Evolutionary conservation across 2,113 vertebrate species (phyloP), one percentile per base, ranked within the genome.

Genomic region (Microtus richardsoni): DNA sequence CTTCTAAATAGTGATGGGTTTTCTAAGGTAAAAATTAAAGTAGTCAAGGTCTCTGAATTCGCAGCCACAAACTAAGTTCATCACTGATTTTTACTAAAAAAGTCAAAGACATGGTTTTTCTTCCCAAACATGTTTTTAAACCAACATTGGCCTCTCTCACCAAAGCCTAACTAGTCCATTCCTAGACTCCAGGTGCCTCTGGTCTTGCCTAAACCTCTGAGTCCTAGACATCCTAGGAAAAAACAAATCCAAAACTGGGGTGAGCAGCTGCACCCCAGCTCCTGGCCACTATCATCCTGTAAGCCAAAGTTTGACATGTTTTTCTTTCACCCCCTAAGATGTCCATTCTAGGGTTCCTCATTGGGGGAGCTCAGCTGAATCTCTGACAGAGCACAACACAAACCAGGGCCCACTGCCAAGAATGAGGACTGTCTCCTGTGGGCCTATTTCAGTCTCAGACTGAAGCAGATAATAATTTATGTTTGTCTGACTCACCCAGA

Each of bases 391-490:
- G 41, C 52, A n/a, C 44, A 96, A 52, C 52, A 93, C 19, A 52
- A 91, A 16, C 7, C 80, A 39, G 70, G 52, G 85, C 39, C 47
- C 91, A 78, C 91, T 94, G 84, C 96, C 88, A 93, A 93, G 75
- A 96, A 70, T 84, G 52, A 95, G 74, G 93, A 85, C 66, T 22
- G 60, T 80, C 52, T 93, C 74, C 91, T 89, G 49, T 74, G 90
- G 68, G 90, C 73, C 70, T 88, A n/a, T 94, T 95, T 89, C 92
- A 54, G 47, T 30, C 85, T 94, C 94, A 80, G 62, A 90, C 39
- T 26, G 39, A 82, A 94, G 22, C 78, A 73, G 80, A 93, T 88
- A 87, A 88, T 88, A 70, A 94, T 86, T 96, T 90, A 70, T 77
- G 70, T 91, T 95, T 87, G 52, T 79, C 66, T 70, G 88, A 93